Percentiles rank a stretch among this genome's conserved stretches.
These are phyloP conservation scores for Amiota communis DNA, from an alignment of 2,888 invertebrate species.

Conservation along the genomic window DNA sequence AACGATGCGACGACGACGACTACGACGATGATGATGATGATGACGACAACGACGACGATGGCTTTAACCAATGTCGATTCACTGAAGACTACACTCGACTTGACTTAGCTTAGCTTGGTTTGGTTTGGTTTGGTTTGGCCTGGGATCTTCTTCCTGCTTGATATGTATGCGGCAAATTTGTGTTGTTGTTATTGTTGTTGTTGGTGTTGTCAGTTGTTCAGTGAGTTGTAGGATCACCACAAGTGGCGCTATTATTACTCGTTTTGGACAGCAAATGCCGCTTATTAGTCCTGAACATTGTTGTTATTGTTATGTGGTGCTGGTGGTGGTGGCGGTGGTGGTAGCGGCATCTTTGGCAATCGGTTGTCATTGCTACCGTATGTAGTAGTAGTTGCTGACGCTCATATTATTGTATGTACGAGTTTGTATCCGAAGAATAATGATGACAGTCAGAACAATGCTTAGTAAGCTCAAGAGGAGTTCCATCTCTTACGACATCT, in stretches of 20 bases:
- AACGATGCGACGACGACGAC: constrained; percentile 40
- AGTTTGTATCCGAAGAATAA: constrained; percentile 36
- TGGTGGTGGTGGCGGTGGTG: constrained; percentile 1
- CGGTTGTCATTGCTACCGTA: constrained; percentile 10
- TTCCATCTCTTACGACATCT: too few relatives aligned
- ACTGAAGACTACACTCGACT: constrained; percentile 12
- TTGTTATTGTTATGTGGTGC: constrained; percentile 5
- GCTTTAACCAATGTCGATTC: constrained; percentile 21
- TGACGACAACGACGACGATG: constrained; percentile 13
- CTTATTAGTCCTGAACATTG: constrained; percentile 34
- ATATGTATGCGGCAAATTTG: constrained; percentile 17
- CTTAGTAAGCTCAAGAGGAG: neutral
- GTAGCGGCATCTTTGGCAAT: neutral
- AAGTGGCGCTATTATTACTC: constrained; percentile 28
- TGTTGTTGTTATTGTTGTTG: neutral
- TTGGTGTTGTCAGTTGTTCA: constrained; percentile 11
- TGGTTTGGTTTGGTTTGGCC: neutral
- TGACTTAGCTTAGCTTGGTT: neutral
- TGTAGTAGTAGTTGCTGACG: neutral
- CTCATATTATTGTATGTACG: neutral
- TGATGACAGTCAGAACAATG: constrained; percentile 46
- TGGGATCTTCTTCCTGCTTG: constrained; percentile 15
- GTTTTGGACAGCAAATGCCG: constrained; percentile 26
- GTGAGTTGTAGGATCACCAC: constrained; percentile 26
- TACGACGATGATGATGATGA: constrained; percentile 26